phyloP scores from a whole-genome alignment of 2,113 vertebrate genomes.

The Sardina pilchardus region DNA sequence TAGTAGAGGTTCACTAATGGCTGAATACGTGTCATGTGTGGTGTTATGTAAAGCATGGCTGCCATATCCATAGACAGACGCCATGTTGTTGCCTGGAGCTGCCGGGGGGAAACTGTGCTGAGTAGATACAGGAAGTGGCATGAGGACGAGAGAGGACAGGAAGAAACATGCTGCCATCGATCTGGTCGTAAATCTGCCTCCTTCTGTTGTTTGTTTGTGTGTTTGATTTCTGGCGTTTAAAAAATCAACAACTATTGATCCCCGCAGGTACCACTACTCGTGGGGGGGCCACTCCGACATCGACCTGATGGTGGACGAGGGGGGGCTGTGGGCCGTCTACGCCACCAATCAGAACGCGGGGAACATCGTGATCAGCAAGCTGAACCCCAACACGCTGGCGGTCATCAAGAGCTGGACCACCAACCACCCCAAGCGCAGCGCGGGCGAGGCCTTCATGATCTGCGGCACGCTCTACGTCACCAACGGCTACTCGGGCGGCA shows the following conservation, averaged over 20 bases:
- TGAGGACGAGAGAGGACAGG: too few relatives aligned
- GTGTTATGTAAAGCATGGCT: too few relatives aligned
- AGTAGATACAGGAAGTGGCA: background rate
- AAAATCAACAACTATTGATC: background rate
- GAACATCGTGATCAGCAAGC: conserved; percentile 88
- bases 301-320: conserved; percentile 89
- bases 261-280: conserved; percentile 81
- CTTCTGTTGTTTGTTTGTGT: background rate
- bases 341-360: conserved; percentile 92
- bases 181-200: background rate
- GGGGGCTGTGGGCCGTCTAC: conserved; percentile 85
- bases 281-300: conserved; percentile 92
- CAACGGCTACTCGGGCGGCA: conserved; percentile 88
- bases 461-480: conserved; percentile 88
- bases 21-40: too few relatives aligned
- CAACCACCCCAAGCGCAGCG: conserved; percentile 87
- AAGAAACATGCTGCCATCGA: background rate
- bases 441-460: conserved; percentile 88
- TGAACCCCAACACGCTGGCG: conserved; percentile 84
- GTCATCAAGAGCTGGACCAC: conserved; percentile 85
- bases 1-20: too few relatives aligned
- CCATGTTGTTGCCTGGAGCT: too few relatives aligned
- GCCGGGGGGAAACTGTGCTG: too few relatives aligned
- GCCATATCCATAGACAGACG: too few relatives aligned
- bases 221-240: background rate